These are phyloP conservation scores for Nothocercus nigrocapillus DNA, from an alignment of 2,113 vertebrate genomes.

Conservation along the genomic window DNA sequence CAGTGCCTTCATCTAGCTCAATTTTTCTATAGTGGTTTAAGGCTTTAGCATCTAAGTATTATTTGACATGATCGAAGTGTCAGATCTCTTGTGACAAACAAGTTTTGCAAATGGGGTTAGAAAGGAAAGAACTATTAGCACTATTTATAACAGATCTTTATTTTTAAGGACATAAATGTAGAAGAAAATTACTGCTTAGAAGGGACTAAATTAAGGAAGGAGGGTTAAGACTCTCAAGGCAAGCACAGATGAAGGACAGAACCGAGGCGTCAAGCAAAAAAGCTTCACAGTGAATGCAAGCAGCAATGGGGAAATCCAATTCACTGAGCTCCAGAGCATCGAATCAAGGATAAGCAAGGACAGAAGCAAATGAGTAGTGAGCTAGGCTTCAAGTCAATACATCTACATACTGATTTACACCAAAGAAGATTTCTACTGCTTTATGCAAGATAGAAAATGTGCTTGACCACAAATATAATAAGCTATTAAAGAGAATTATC, in stretches of 20 bases:
- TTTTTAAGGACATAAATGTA: background rate
- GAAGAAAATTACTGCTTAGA: background rate
- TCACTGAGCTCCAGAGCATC: background rate
- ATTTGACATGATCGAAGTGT: too few relatives aligned
- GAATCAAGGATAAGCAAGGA: background rate
- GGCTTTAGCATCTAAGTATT: rapidly evolving
- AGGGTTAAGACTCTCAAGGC: background rate
- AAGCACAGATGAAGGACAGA: background rate
- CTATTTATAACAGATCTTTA: background rate
- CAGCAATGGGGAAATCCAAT: background rate
- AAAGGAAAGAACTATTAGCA: background rate
- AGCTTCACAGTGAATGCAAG: background rate
- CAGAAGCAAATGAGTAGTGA: rapidly evolving
- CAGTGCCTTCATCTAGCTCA: too few relatives aligned
- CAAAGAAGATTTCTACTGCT: background rate
- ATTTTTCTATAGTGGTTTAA: too few relatives aligned
- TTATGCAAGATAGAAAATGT: background rate
- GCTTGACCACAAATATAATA: conserved; percentile 33
- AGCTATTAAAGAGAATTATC: background rate
- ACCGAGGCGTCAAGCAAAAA: rapidly evolving
- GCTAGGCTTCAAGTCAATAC: background rate
- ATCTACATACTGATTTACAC: background rate
- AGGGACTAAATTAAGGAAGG: background rate
- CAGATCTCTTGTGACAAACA: background rate
- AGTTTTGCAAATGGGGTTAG: rapidly evolving